Percentiles rank a stretch among this genome's conserved stretches.
Evolutionary conservation across 2,888 invertebrate genomes (phyloP).

Genomic region (Hyles lineata): DNA sequence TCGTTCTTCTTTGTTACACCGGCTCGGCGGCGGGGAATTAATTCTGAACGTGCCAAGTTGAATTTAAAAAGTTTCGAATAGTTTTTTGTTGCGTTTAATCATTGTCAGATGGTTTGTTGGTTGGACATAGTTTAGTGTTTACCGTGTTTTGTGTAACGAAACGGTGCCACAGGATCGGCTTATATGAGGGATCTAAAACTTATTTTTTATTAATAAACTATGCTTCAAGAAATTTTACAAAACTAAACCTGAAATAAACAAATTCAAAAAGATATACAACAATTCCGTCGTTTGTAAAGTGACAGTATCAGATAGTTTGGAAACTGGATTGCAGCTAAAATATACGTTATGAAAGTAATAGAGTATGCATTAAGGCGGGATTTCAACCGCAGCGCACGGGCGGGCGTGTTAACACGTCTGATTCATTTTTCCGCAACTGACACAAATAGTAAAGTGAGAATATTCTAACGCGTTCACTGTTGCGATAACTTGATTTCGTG

Average conservation of each 20-base stretch:
- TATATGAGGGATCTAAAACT: not conserved
- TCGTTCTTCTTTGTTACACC: conserved; percentile 19
- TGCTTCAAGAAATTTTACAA: no score
- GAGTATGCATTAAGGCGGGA: conserved; percentile 4
- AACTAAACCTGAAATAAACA: no score
- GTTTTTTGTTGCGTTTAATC: conserved; percentile 17
- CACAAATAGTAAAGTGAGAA: conserved; percentile 44
- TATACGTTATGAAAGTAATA: conserved; percentile 13
- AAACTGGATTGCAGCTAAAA: not conserved
- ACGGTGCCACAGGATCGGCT: not conserved
- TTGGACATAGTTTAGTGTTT: not conserved
- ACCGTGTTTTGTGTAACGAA: not conserved
- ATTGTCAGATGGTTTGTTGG: conserved; percentile 2
- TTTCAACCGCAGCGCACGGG: conserved; percentile 44
- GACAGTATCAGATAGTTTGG: not conserved
- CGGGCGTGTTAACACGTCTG: conserved; percentile 69
- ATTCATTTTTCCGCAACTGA: conserved; percentile 59
- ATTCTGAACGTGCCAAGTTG: conserved; percentile 15
- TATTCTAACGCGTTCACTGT: conserved; percentile 44
- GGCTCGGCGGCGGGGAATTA: conserved; percentile 22
- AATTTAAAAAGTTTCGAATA: conserved; percentile 21
- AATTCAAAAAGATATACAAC: not conserved
- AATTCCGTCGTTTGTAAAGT: not conserved
- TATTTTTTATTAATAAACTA: no score
- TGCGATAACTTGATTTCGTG: conserved; percentile 45